phyloP scores from a whole-genome alignment of 2,113 vertebrate species.

The Paracanthobrama guichenoti region DNA sequence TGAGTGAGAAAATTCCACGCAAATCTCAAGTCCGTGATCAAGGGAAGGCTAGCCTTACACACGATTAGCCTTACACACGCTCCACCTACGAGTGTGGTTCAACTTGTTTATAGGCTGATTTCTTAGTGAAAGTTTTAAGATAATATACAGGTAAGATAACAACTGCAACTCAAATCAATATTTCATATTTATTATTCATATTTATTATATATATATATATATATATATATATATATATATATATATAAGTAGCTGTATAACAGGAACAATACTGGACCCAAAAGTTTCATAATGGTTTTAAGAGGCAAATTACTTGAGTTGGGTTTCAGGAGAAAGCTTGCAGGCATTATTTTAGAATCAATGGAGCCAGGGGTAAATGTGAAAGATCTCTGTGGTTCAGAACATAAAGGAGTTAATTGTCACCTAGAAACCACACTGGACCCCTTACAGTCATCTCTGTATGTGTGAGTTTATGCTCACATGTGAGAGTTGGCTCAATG shows the following conservation, averaged over 20 bases:
- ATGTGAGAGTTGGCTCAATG: neutral
- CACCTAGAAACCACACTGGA: constrained; percentile 31
- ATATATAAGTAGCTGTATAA: neutral
- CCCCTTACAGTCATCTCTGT: constrained; percentile 30
- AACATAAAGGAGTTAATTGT: neutral
- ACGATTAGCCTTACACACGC: no score
- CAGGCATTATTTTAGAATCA: neutral
- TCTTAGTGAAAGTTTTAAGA: neutral
- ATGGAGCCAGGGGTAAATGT: neutral
- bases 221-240: no score
- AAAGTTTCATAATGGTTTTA: neutral
- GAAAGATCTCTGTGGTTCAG: constrained; percentile 6
- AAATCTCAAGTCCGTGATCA: no score
- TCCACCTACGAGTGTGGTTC: neutral
- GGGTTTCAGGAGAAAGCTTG: neutral
- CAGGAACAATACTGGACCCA: neutral
- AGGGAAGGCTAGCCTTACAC: no score
- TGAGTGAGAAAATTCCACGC: no score
- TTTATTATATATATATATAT: no score
- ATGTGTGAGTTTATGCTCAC: constrained; percentile 4
- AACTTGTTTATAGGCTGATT: neutral
- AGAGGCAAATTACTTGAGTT: neutral
- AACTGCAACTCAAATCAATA: neutral
- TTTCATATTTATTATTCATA: neutral
- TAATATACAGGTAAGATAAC: neutral